These are phyloP conservation scores for Rhopalosiphum padi DNA, from an alignment of 1,140 invertebrate genomes.

Conservation along the genomic window DNA sequence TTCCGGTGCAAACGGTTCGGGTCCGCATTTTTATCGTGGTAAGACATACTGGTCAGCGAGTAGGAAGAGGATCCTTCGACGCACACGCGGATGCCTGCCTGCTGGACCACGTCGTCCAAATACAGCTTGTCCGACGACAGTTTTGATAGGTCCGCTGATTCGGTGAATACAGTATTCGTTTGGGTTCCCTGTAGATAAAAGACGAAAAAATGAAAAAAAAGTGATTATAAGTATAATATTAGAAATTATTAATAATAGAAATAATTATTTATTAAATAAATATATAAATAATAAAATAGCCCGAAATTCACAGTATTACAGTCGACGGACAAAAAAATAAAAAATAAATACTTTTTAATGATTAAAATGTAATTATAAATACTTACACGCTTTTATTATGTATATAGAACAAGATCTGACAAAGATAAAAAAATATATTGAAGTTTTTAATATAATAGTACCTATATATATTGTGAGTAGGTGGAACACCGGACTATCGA, in stretches of 20 bases:
- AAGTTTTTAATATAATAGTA: too few species aligned
- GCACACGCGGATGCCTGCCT: background rate
- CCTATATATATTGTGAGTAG: too few species aligned
- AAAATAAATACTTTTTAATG: too few species aligned
- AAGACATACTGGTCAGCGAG: slow-evolving; percentile 38
- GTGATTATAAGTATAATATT: background rate
- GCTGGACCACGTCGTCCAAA: slow-evolving; percentile 41
- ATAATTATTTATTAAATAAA: background rate
- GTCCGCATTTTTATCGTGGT: background rate
- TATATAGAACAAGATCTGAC: too few species aligned
- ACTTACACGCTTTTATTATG: too few species aligned
- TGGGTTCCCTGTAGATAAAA: background rate
- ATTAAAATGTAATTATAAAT: too few species aligned
- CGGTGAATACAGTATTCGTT: slow-evolving; percentile 17
- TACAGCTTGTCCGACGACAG: slow-evolving; percentile 40
- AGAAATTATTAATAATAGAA: background rate
- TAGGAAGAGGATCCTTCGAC: background rate
- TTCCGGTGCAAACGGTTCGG: background rate
- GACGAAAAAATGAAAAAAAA: background rate
- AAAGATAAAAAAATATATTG: too few species aligned
- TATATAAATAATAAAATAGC: too few species aligned
- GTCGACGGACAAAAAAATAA: too few species aligned
- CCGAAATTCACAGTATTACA: too few species aligned
- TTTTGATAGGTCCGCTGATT: slow-evolving; percentile 21
- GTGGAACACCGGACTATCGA: too few species aligned